Conservation (phyloP, 2,888 invertebrate species). For the Pyrochroa serraticornis region DNA sequence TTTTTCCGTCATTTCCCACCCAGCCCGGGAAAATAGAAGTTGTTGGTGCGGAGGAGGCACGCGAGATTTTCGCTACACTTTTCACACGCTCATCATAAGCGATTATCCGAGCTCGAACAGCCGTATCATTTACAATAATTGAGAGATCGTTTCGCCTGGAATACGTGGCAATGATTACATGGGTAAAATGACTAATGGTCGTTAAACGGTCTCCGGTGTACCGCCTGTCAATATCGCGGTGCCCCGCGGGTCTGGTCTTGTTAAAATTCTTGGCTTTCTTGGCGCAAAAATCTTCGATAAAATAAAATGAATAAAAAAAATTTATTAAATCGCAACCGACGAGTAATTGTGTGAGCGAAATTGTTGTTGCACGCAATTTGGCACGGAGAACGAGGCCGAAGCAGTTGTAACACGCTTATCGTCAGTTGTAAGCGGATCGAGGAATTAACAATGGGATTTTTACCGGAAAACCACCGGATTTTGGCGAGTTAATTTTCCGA, state of each 20-base stretch:
- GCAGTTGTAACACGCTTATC: constrained; percentile 17
- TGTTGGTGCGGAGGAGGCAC: constrained; percentile 3
- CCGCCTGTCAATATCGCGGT: constrained; percentile 34
- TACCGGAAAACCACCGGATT: neutral
- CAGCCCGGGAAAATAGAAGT: constrained; percentile 5
- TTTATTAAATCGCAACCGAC: constrained; percentile 23
- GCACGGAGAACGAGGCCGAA: constrained; percentile 21
- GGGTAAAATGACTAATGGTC: constrained; percentile 44
- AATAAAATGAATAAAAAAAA: constrained; percentile 22
- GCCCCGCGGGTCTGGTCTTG: constrained; percentile 37
- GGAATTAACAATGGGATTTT: constrained; percentile 8
- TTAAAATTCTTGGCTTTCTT: constrained; percentile 42
- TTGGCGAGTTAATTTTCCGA: constrained; percentile 3
- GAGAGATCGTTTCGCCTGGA: constrained; percentile 39
- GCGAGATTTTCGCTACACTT: constrained; percentile 23
- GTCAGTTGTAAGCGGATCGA: constrained; percentile 7
- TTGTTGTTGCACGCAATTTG: constrained; percentile 25
- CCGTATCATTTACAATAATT: constrained; percentile 42
- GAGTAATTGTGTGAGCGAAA: constrained; percentile 25
- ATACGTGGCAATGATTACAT: constrained; percentile 41
- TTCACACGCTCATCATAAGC: constrained; percentile 34
- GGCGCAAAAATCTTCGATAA: constrained; percentile 32
- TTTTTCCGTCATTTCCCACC: constrained; percentile 21
- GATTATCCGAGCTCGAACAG: constrained; percentile 28
- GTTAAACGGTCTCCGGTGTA: constrained; percentile 38